Evolutionary conservation across 1,140 invertebrate species (phyloP).

Genomic region (Dreissena rostriformis): DNA sequence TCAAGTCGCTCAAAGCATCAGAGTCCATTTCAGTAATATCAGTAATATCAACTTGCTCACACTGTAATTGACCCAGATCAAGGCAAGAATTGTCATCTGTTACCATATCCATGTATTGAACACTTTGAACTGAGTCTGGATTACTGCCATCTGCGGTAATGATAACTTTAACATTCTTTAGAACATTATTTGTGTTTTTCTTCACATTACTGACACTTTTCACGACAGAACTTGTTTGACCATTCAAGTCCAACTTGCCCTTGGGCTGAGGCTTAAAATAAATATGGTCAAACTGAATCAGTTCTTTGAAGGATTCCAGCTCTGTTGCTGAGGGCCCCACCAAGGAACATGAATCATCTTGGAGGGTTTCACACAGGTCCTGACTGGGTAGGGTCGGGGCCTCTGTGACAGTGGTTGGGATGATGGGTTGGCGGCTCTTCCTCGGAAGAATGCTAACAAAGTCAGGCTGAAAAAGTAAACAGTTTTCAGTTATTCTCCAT

Average conservation of each 20-base stretch:
- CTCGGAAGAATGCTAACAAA: constrained; percentile 47
- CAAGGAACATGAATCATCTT: constrained; percentile 61
- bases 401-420: constrained; percentile 27
- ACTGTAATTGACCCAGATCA: neutral
- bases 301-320: constrained; percentile 82
- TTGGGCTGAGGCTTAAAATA: constrained; percentile 76
- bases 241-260: constrained; percentile 20
- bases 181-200: neutral
- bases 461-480: constrained; percentile 71
- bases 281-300: constrained; percentile 80
- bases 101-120: neutral
- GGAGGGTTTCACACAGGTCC: constrained; percentile 35
- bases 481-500: no score
- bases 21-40: constrained; percentile 37
- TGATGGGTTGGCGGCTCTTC: neutral
- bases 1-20: constrained; percentile 54
- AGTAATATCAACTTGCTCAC: neutral
- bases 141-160: constrained; percentile 13
- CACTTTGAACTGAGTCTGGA: neutral
- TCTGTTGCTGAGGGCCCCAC: constrained; percentile 81
- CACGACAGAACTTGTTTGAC: constrained; percentile 32
- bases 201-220: constrained; percentile 14
- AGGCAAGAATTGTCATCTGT: neutral
- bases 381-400: constrained; percentile 32
- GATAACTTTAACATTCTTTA: constrained; percentile 36